Evolutionary conservation across 1,140 invertebrate species (phyloP).

Genomic region (Nymphalis io): DNA sequence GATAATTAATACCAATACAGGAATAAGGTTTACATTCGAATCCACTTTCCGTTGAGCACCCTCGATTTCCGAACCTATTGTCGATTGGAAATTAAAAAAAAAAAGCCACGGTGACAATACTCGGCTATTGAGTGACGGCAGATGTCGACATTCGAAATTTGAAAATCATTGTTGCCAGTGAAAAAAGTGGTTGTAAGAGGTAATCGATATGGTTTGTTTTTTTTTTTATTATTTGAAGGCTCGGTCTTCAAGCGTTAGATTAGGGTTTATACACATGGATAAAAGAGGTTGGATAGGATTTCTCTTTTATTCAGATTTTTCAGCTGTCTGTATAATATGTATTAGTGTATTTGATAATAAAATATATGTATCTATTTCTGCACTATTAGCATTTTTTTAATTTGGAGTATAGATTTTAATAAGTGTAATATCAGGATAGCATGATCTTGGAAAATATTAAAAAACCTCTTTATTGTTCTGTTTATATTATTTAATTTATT

Average conservation of each 20-base stretch:
- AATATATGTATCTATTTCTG: neutral
- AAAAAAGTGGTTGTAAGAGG: slow-evolving; percentile 58
- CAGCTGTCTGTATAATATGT: neutral
- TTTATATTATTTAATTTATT: too few species aligned
- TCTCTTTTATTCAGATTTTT: slow-evolving; percentile 2
- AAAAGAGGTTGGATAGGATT: neutral
- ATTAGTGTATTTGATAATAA: neutral
- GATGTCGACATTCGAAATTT: slow-evolving; percentile 65
- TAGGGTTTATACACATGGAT: slow-evolving; percentile 18
- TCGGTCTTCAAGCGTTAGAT: slow-evolving; percentile 26
- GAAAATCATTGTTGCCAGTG: slow-evolving; percentile 63
- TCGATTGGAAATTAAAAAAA: slow-evolving; percentile 63
- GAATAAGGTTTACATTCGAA: slow-evolving; percentile 43
- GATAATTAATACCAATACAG: slow-evolving; percentile 41
- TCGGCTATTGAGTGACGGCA: slow-evolving; percentile 69
- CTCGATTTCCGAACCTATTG: slow-evolving; percentile 56
- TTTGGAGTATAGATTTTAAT: too few species aligned
- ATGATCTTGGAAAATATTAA: too few species aligned
- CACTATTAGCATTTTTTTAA: too few species aligned
- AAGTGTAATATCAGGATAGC: too few species aligned
- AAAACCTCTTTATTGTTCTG: too few species aligned
- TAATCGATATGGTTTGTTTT: slow-evolving; percentile 49
- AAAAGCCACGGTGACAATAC: slow-evolving; percentile 69
- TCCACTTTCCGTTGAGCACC: slow-evolving; percentile 43
- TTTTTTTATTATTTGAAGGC: slow-evolving; percentile 28